A percentile compares a stretch with the other conserved stretches of the same genome.
phyloP scores from a whole-genome alignment of 92 coral and sea anemone genomes.

The Epizoanthus rinbou region DNA sequence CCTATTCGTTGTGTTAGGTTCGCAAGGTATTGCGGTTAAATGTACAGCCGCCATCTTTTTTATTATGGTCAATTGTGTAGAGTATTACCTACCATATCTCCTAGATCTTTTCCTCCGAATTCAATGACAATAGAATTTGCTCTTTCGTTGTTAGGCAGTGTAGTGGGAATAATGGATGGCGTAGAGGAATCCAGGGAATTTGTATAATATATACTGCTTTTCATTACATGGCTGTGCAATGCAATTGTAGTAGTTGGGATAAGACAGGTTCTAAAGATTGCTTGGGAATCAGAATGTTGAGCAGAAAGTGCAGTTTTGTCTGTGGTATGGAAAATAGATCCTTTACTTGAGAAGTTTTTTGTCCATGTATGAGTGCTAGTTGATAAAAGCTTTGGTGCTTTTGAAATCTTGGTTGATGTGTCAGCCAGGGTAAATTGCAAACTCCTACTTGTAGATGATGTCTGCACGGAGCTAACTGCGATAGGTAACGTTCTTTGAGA shows the following conservation, averaged over 20 bases:
- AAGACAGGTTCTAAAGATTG: neutral
- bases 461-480: neutral
- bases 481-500: neutral
- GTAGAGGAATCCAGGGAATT: neutral
- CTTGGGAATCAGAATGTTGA: neutral
- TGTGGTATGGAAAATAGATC: neutral
- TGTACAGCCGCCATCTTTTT: too few relatives aligned
- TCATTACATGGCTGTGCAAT: neutral
- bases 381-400: neutral
- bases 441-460: neutral
- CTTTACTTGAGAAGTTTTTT: neutral
- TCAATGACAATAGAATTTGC: slow-evolving; percentile 9
- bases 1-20: too few relatives aligned
- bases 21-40: too few relatives aligned
- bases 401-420: neutral
- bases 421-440: neutral
- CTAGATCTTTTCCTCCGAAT: neutral
- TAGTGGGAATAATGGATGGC: neutral
- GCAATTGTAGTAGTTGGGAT: neutral
- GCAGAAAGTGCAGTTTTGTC: neutral
- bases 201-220: neutral
- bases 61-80: too few relatives aligned
- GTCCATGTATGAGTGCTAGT: neutral
- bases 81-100: neutral
- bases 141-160: neutral